Base-by-base conservation (phyloP, 2,888 invertebrate species). In the Mythimna impura region DNA sequence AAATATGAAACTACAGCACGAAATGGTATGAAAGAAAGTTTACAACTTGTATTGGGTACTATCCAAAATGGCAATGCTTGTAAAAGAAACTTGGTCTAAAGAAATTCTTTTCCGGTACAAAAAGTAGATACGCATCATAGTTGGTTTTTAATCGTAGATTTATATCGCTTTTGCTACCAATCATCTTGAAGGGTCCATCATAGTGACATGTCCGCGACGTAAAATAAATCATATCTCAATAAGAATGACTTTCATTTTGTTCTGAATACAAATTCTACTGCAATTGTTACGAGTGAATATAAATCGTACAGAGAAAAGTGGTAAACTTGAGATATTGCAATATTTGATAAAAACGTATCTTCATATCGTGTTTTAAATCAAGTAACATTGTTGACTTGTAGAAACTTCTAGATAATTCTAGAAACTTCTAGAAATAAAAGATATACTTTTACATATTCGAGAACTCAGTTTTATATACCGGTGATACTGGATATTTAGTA, bases 61-160 rank as follows among this genome's bases (percentile, higher is more conserved):
- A 17, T 78, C 80, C 75, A 80, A 80, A 75, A 63, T 60, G 34
- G 40, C 20, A 58, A 22, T 52, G 66, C 54, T 70, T 80, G 30
- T 50, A 20, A 43, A 36, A n/a, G 12, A 22, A 73, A 66, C 57
- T 73, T 50, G 22, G 30, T 66, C 66, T n/a, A 34, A 70, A 58
- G 76, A 75, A 52, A 20, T 34, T 43, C 20, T 73, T 52, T 61
- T 61, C 22, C 30, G 7, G 14, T 43, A 12, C 2, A 4, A 65
- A 64, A 75, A 66, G 20, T 50, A 34, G 17, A 10, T 10, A n/a
- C 20, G 17, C 14, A 43, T 20, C 1, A 47, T 40, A 30, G 55
- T 58, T 43, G 12, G 36, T 73, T 73, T 55, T 52, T n/a, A n/a
- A 20, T 52, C n/a, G n/a, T 52, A n/a, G n/a, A n/a, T n/a, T 3